A percentile compares a stretch with the other conserved stretches of the same genome.
These are phyloP conservation scores for Macrochelys suwanniensis DNA, from an alignment of 2,797 vertebrate species.

Conservation along the genomic window DNA sequence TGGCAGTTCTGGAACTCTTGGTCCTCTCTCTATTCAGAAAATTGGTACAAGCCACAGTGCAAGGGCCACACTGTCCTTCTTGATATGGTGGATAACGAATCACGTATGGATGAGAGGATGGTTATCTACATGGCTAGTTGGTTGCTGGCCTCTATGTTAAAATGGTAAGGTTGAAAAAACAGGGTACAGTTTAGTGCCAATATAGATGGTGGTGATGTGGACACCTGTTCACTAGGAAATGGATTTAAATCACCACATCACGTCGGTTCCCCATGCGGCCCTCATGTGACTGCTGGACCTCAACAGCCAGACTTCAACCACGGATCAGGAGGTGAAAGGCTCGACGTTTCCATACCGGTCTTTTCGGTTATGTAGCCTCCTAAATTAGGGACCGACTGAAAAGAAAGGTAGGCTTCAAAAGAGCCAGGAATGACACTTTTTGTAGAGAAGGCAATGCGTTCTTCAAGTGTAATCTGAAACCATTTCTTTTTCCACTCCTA, in stretches of 20 bases:
- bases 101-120: accelerated
- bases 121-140: accelerated
- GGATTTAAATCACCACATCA: background rate
- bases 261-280: accelerated
- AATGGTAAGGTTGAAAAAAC: background rate
- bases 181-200: background rate
- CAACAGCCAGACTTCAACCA: background rate
- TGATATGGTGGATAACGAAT: background rate
- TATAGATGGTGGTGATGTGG: background rate
- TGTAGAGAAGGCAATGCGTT: background rate
- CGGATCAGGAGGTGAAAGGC: background rate
- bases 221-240: background rate
- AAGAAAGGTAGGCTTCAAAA: background rate
- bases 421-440: background rate
- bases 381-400: background rate
- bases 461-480: background rate
- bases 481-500: background rate
- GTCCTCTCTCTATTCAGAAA: background rate
- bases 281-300: background rate
- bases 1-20: background rate
- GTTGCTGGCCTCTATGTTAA: accelerated
- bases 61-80: background rate
- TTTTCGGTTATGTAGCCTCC: background rate
- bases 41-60: background rate
- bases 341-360: background rate